These are phyloP conservation scores for Holotrichia oblita DNA, from an alignment of 1,140 invertebrate species.

Conservation along the genomic window DNA sequence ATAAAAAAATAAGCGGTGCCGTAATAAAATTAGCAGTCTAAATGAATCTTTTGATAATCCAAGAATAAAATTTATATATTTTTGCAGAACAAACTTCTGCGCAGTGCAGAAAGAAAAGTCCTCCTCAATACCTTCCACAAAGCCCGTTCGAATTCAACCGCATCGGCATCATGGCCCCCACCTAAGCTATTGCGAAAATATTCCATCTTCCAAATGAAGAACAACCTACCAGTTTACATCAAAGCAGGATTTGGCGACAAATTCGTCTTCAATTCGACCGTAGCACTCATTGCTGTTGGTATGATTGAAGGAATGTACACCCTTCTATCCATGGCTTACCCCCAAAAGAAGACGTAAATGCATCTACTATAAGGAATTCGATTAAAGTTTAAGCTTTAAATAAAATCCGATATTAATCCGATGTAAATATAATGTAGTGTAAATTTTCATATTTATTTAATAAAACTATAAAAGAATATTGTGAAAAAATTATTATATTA, in stretches of 20 bases:
- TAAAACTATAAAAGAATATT: no score
- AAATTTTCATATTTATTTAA: no score
- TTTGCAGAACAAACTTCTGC: conserved; percentile 17
- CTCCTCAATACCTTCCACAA: conserved; percentile 31
- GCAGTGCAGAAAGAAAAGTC: neutral
- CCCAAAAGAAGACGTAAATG: conserved; percentile 31
- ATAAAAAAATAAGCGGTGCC: no score
- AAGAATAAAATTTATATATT: no score
- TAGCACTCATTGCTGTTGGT: neutral
- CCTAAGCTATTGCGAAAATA: conserved; percentile 22
- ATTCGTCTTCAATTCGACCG: neutral
- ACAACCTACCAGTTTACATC: conserved; percentile 11
- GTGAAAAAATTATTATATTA: no score
- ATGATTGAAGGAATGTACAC: conserved; percentile 24
- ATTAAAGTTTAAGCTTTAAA: no score
- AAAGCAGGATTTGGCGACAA: neutral
- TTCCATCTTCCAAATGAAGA: conserved; percentile 12
- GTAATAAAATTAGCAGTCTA: no score
- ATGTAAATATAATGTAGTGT: no score
- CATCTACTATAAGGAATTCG: no score
- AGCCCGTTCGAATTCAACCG: conserved; percentile 34
- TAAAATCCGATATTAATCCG: no score
- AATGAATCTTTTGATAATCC: no score
- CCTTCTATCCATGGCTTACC: conserved; percentile 19
- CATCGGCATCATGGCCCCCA: conserved; percentile 22